Conservation (phyloP, 1,140 invertebrate genomes). For the Macrocentrus cingulum region DNA sequence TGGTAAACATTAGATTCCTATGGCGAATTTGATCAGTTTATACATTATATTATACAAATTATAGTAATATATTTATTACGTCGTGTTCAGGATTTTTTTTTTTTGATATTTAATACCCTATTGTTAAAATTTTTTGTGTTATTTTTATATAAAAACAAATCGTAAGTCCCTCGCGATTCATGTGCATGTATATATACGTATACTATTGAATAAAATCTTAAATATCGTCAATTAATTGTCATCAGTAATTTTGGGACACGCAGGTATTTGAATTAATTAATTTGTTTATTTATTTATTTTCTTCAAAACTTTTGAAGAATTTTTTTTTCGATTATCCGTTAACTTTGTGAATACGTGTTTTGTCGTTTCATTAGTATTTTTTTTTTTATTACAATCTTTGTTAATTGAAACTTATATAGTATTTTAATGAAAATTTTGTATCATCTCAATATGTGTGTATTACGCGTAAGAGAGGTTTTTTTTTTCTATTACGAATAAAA, state of each 20-base stretch:
- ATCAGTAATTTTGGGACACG: constrained; percentile 13
- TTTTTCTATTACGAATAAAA: too few species aligned
- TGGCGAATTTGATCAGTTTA: constrained; percentile 2
- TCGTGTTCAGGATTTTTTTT: too few species aligned
- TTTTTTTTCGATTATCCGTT: neutral
- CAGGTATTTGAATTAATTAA: neutral
- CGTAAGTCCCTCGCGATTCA: constrained; percentile 18
- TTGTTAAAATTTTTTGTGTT: constrained; percentile 2
- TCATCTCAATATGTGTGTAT: too few species aligned
- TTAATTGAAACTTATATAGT: too few species aligned
- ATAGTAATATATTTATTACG: neutral
- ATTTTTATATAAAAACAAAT: constrained; percentile 18
- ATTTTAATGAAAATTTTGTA: too few species aligned
- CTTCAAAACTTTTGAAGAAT: too few species aligned
- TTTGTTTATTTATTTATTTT: too few species aligned
- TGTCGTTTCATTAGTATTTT: too few species aligned
- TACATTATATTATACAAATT: neutral
- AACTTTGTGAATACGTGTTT: too few species aligned
- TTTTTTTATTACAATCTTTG: too few species aligned
- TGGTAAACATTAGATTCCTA: constrained; percentile 1
- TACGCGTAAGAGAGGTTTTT: too few species aligned
- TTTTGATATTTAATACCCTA: too few species aligned
- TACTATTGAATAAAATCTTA: constrained; percentile 11
- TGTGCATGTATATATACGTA: constrained; percentile 5
- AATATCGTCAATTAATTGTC: constrained; percentile 1